Evolutionary conservation across 2,888 invertebrate genomes (phyloP).

Genomic region (Beris morrisii): DNA sequence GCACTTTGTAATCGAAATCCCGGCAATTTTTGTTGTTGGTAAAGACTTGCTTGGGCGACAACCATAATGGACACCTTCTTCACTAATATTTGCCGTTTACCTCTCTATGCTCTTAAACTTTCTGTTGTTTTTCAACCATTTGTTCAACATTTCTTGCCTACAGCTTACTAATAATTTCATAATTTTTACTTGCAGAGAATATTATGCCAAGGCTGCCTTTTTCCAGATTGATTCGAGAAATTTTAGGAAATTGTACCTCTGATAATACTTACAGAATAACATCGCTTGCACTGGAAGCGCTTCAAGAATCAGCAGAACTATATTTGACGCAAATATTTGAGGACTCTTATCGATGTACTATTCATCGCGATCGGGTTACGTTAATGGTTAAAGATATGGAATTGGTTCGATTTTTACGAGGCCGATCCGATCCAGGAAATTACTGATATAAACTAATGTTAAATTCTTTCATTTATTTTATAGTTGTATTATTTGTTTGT

Average conservation of each 20-base stretch:
- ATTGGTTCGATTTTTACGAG: constrained; percentile 54
- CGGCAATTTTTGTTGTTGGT: too few relatives aligned
- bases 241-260: constrained; percentile 45
- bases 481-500: too few relatives aligned
- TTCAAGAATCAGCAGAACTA: constrained; percentile 59
- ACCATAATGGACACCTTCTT: too few relatives aligned
- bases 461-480: not conserved
- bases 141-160: too few relatives aligned
- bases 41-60: too few relatives aligned
- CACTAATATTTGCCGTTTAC: too few relatives aligned
- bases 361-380: constrained; percentile 58
- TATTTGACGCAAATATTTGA: constrained; percentile 58
- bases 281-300: constrained; percentile 53
- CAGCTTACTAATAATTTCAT: not conserved
- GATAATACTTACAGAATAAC: constrained; percentile 47
- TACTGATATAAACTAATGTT: not conserved
- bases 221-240: constrained; percentile 55
- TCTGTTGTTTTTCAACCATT: too few relatives aligned
- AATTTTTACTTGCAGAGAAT: constrained; percentile 21
- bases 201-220: constrained; percentile 57
- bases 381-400: constrained; percentile 57
- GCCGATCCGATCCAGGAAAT: constrained; percentile 38
- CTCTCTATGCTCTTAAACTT: too few relatives aligned
- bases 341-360: constrained; percentile 55
- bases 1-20: too few relatives aligned